phyloP scores from a whole-genome alignment of 2,113 vertebrate species.

The Indicator maculatus region DNA sequence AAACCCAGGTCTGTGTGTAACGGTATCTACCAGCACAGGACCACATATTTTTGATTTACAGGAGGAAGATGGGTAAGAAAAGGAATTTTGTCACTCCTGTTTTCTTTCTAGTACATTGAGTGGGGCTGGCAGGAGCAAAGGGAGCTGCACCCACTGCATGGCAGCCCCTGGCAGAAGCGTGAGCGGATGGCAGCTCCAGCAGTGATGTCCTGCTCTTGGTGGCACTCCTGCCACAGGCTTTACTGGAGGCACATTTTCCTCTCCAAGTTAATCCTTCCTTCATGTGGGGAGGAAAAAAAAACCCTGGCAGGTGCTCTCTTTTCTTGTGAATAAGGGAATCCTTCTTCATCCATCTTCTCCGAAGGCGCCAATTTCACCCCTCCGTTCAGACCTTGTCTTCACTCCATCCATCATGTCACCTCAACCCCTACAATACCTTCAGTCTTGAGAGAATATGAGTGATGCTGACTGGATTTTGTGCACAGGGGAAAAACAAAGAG shows the following conservation, averaged over 20 bases:
- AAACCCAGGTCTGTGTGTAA: not conserved
- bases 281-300: not conserved
- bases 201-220: not conserved
- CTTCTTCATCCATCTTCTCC: not conserved
- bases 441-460: not conserved
- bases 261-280: not conserved
- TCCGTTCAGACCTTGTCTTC: not conserved
- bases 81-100: not conserved
- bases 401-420: not conserved
- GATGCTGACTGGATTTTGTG: not conserved
- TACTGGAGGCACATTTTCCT: not conserved
- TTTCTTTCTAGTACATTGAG: not conserved
- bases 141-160: accelerated
- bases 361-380: not conserved
- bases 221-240: not conserved
- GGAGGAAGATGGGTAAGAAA: not conserved
- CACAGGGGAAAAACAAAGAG: not conserved
- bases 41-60: not conserved
- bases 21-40: not conserved
- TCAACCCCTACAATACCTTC: not conserved
- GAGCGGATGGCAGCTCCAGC: not conserved
- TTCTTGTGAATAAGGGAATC: slow-evolving; percentile 4
- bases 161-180: not conserved
- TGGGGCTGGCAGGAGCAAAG: not conserved
- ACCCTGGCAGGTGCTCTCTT: not conserved